Conservation (phyloP, 2,113 vertebrate species). For the Dromiciops gliroides region DNA sequence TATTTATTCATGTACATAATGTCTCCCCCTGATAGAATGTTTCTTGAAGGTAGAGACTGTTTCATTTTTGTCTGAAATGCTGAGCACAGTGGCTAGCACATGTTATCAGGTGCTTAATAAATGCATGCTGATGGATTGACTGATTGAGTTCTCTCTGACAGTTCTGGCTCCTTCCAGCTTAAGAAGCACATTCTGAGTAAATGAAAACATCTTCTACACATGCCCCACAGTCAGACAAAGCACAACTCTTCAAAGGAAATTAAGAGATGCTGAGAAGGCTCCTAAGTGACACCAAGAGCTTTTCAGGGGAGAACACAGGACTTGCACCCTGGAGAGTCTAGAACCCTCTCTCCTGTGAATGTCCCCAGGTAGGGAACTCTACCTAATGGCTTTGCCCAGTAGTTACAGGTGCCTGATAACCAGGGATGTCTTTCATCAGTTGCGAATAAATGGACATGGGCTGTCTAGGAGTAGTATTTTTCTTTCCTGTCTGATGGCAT, state of each 20-base stretch:
- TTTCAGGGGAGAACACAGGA: neutral
- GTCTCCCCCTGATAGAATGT: neutral
- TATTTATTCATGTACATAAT: neutral
- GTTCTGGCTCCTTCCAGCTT: neutral
- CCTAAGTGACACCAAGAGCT: neutral
- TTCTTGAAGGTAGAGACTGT: neutral
- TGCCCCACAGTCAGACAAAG: neutral
- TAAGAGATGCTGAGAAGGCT: slow-evolving; percentile 1
- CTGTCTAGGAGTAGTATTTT: neutral
- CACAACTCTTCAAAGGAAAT: neutral
- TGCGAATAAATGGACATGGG: slow-evolving; percentile 9
- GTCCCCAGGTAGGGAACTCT: neutral
- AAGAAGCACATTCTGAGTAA: neutral
- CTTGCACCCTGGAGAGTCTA: neutral
- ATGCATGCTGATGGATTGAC: neutral
- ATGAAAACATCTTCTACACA: neutral
- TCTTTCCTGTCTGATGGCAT: neutral
- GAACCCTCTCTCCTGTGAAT: neutral
- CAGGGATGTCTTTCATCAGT: neutral
- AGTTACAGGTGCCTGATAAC: neutral
- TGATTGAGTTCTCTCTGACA: neutral
- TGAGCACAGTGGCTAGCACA: neutral
- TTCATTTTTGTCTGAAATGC: neutral
- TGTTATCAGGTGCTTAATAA: neutral
- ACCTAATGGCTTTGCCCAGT: neutral